Evolutionary conservation across 2,888 invertebrate species (phyloP), one percentile per base, ranked within the genome.

Genomic region (Cistogaster globosa): DNA sequence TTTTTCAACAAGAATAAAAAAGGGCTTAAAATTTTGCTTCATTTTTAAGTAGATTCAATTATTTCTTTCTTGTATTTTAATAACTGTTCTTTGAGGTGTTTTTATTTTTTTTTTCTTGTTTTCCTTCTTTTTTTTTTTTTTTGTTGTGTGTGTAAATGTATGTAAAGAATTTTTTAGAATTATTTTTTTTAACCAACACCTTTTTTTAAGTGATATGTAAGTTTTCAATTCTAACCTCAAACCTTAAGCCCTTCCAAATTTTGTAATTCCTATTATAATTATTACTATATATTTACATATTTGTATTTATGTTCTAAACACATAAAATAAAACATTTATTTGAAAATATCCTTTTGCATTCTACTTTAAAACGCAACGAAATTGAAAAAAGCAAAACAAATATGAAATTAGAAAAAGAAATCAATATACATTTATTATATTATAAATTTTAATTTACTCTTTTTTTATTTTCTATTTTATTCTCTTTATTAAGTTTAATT

Each of bases 401-500:
- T 45, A 42, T n/a, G n/a, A 74, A 65, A 62, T 63, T 36, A 71
- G 20, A 71, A 55, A 71, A 5, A 45, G 45, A 58, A 51, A 68
- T 74, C 45, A 79, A 75, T 81, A 77, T 72, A 77, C 76, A 71
- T 81, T 68, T 63, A 84, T 76, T 80, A 84, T 84, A 84, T 77
- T 80, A 80, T 26, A 26, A 26, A 2, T 4, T 26, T 26, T 26
- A 26, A 26, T 26, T 26, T 26, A 26, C 26, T 26, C 26, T 72
- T 68, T 77, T 69, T 53, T 71, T 74, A 74, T 81, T 81, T 74
- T 65, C 63, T 65, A 51, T 77, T 68, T 77, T 68, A 62, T 57
- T 63, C 65, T 78, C 75, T 78, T 82, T 78, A 85, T 78, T 85
- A 79, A 82, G 75, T 79, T 85, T 71, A 75, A 84, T 77, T 81